phyloP scores from a whole-genome alignment of 2,888 invertebrate genomes.

The Fabriciana adippe region DNA sequence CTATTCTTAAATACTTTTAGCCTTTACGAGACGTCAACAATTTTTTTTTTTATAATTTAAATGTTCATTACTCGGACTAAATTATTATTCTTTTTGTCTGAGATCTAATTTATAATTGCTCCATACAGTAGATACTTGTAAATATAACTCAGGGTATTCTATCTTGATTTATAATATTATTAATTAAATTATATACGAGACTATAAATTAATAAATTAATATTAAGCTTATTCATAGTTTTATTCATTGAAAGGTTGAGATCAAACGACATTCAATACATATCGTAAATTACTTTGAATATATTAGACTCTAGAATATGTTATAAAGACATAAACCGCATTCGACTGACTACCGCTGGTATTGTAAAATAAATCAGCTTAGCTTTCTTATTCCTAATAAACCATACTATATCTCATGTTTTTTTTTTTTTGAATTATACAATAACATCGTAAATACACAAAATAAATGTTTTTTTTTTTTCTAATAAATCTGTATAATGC shows the following conservation, averaged over 20 bases:
- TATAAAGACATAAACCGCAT: slow-evolving; percentile 24
- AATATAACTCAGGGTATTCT: neutral
- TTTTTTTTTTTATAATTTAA: no score
- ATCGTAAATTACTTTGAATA: slow-evolving; percentile 23
- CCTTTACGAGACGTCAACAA: no score
- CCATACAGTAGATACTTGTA: neutral
- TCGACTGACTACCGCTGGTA: slow-evolving; percentile 18
- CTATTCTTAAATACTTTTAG: no score
- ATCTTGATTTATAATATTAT: slow-evolving; percentile 9
- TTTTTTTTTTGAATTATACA: neutral
- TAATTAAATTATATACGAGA: slow-evolving; percentile 12
- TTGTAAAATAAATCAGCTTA: slow-evolving; percentile 17
- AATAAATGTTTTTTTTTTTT: no score
- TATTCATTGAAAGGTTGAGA: slow-evolving; percentile 22
- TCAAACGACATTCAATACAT: slow-evolving; percentile 16
- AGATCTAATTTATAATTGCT: neutral
- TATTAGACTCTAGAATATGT: slow-evolving; percentile 16
- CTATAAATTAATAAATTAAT: slow-evolving; percentile 20
- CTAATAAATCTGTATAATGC: no score
- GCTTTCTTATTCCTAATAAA: slow-evolving; percentile 13
- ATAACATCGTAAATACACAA: neutral
- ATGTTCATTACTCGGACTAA: no score
- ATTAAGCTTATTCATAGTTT: slow-evolving; percentile 18
- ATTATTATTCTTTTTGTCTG: no score
- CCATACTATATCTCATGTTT: neutral